A percentile compares a stretch with the other conserved stretches of the same genome.
Conservation (phyloP, 2,113 vertebrate genomes). For the Cromileptes altivelis region DNA sequence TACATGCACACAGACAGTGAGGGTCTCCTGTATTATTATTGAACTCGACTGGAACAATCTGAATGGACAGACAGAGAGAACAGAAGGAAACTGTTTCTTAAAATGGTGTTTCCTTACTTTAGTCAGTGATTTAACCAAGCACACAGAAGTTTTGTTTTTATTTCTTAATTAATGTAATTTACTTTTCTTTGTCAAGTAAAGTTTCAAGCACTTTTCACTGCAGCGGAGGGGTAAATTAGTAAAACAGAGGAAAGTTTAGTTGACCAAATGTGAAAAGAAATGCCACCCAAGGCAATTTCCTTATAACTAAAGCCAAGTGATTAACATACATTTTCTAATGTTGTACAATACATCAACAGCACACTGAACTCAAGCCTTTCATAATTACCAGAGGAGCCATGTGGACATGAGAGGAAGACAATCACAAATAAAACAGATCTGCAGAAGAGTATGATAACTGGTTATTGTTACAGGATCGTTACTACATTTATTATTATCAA, state of each 20-base stretch:
- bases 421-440: conserved; percentile 5
- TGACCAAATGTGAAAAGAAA: conserved; percentile 4
- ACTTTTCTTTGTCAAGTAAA: not conserved
- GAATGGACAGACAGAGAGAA: not conserved
- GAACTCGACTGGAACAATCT: not conserved
- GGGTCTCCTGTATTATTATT: not conserved
- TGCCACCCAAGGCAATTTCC: not conserved
- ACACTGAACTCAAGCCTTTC: not conserved
- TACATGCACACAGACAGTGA: not conserved
- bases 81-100: not conserved
- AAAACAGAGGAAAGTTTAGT: not conserved
- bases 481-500: not conserved
- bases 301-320: conserved; percentile 1
- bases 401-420: not conserved
- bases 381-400: not conserved
- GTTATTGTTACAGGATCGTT: not conserved
- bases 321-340: not conserved
- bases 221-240: not conserved
- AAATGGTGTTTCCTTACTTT: not conserved
- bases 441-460: not conserved
- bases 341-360: not conserved
- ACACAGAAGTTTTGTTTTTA: not conserved
- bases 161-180: not conserved
- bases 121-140: no score
- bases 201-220: not conserved